These are phyloP conservation scores for Cheilosia soror DNA, from an alignment of 2,888 invertebrate genomes.

Conservation along the genomic window DNA sequence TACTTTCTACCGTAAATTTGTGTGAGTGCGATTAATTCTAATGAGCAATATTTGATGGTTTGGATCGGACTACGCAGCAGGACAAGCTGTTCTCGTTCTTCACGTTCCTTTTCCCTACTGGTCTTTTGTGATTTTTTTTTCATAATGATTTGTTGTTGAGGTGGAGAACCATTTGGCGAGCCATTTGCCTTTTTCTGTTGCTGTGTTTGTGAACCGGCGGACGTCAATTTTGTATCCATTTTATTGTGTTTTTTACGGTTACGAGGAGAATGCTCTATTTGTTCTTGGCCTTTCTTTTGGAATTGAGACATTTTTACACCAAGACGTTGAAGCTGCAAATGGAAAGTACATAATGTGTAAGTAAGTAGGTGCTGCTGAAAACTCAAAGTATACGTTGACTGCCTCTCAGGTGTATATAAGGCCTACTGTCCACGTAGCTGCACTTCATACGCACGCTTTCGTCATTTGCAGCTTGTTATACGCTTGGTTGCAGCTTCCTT, in stretches of 20 bases:
- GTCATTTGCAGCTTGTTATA: too few relatives aligned
- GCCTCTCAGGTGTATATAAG: too few relatives aligned
- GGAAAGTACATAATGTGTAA: conserved; percentile 5
- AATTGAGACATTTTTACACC: conserved; percentile 77
- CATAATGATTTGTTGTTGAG: conserved; percentile 59
- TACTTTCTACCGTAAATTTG: conserved; percentile 86
- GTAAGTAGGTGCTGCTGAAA: neutral
- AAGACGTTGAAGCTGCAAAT: conserved; percentile 76
- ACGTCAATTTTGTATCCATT: conserved; percentile 74
- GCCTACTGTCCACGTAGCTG: too few relatives aligned
- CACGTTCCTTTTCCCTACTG: conserved; percentile 84
- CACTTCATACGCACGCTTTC: too few relatives aligned
- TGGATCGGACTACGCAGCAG: conserved; percentile 92
- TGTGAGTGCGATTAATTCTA: conserved; percentile 88
- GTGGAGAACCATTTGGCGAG: conserved; percentile 77
- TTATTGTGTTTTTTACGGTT: conserved; percentile 74
- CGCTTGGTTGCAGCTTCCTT: too few relatives aligned
- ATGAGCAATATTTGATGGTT: conserved; percentile 91
- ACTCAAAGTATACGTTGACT: neutral
- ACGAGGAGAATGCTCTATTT: conserved; percentile 62
- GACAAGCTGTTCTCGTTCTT: conserved; percentile 88
- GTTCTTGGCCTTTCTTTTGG: conserved; percentile 76
- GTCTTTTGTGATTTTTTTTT: conserved; percentile 77
- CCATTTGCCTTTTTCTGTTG: conserved; percentile 68
- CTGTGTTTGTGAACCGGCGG: conserved; percentile 10